Conservation (phyloP, 2,888 invertebrate species). For the Hylaea fasciaria region DNA sequence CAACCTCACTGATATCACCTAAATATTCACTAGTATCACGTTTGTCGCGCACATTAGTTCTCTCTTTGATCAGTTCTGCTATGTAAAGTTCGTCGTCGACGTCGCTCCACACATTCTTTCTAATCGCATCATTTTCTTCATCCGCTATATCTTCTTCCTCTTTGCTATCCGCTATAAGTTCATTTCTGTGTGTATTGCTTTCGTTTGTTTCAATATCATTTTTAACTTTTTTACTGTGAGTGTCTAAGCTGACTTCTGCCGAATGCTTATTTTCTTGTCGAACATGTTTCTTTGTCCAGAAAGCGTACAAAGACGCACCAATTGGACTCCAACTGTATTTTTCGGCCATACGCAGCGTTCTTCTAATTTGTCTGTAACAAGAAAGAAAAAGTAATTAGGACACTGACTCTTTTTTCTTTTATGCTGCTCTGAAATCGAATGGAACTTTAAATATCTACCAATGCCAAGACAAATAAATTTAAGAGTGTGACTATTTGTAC, state of each 20-base stretch:
- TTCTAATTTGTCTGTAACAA: constrained; percentile 76
- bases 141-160: constrained; percentile 66
- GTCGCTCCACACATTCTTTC: constrained; percentile 79
- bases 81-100: constrained; percentile 82
- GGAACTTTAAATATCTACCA: too few species aligned
- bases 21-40: constrained; percentile 77
- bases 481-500: too few species aligned
- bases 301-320: constrained; percentile 77
- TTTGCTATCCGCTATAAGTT: constrained; percentile 34
- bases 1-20: constrained; percentile 82
- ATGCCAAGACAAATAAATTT: too few species aligned
- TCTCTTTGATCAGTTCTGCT: constrained; percentile 75
- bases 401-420: too few species aligned
- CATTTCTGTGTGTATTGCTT: constrained; percentile 34
- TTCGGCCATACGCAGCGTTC: constrained; percentile 81
- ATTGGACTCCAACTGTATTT: constrained; percentile 73
- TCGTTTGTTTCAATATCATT: constrained; percentile 49
- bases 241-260: constrained; percentile 31
- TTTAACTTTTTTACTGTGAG: constrained; percentile 42
- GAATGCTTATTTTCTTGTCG: constrained; percentile 26
- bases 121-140: constrained; percentile 71
- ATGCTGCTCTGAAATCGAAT: too few species aligned
- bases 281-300: constrained; percentile 64
- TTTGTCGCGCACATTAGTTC: constrained; percentile 80
- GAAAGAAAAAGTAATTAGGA: constrained; percentile 38